Conservation (phyloP, 1,140 invertebrate species). For the Chymomyza costata region DNA sequence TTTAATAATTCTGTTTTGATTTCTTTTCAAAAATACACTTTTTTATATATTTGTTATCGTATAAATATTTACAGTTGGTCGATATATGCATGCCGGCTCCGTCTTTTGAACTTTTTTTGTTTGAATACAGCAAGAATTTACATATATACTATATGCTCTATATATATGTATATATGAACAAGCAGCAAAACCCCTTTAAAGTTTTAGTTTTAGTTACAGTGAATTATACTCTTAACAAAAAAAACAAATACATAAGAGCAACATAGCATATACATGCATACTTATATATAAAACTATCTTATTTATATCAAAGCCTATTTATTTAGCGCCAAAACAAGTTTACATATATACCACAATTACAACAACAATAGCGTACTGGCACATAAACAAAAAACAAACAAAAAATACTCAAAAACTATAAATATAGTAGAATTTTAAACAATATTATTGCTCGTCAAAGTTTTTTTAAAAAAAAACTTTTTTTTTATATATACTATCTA, state of each 20-base stretch:
- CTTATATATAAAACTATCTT: background rate
- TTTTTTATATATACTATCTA: too few species aligned
- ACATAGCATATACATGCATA: slow-evolving; percentile 8
- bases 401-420: slow-evolving; percentile 35
- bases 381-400: slow-evolving; percentile 28
- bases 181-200: slow-evolving; percentile 21
- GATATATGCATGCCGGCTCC: slow-evolving; percentile 76
- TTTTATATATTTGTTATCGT: slow-evolving; percentile 37
- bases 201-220: slow-evolving; percentile 47
- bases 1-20: slow-evolving; percentile 43
- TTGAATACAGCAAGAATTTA: slow-evolving; percentile 49
- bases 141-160: slow-evolving; percentile 18
- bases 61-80: slow-evolving; percentile 76
- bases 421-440: slow-evolving; percentile 10
- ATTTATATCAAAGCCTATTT: slow-evolving; percentile 36
- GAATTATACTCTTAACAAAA: slow-evolving; percentile 26
- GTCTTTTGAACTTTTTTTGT: slow-evolving; percentile 75
- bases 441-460: slow-evolving; percentile 48
- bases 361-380: background rate
- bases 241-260: slow-evolving; percentile 30
- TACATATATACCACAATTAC: slow-evolving; percentile 45
- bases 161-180: slow-evolving; percentile 1
- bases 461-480: too few species aligned
- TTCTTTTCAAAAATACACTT: slow-evolving; percentile 16
- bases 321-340: slow-evolving; percentile 39